Evolutionary conservation across 2,113 vertebrate genomes (phyloP).

Genomic region (Condylura cristata): DNA sequence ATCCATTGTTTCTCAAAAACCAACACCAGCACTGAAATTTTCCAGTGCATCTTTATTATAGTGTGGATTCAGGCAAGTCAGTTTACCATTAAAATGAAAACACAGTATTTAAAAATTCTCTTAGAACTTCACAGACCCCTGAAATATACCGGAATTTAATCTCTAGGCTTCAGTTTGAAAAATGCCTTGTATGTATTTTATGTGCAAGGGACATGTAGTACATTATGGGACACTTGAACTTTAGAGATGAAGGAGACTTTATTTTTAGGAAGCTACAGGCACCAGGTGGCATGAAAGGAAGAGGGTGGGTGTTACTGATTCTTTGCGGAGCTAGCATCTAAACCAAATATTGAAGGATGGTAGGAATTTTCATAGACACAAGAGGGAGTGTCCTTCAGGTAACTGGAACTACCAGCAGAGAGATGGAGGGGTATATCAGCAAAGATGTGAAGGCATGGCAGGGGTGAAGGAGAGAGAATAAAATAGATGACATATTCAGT

Average conservation of each 20-base stretch:
- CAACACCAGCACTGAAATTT: neutral
- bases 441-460: neutral
- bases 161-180: neutral
- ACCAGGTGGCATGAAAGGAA: neutral
- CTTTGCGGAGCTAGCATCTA: neutral
- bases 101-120: neutral
- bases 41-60: neutral
- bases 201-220: neutral
- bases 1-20: constrained; percentile 22
- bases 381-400: neutral
- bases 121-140: neutral
- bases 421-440: neutral
- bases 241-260: neutral
- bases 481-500: neutral
- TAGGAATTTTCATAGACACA: neutral
- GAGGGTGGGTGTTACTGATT: neutral
- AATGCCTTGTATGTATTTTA: neutral
- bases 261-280: neutral
- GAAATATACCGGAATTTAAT: constrained; percentile 28
- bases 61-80: neutral
- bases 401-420: neutral
- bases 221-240: neutral
- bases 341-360: neutral
- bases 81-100: constrained; percentile 43
- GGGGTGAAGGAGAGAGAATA: neutral